phyloP scores from a whole-genome alignment of 92 coral and sea anemone species.

The Bergia sp. region DNA sequence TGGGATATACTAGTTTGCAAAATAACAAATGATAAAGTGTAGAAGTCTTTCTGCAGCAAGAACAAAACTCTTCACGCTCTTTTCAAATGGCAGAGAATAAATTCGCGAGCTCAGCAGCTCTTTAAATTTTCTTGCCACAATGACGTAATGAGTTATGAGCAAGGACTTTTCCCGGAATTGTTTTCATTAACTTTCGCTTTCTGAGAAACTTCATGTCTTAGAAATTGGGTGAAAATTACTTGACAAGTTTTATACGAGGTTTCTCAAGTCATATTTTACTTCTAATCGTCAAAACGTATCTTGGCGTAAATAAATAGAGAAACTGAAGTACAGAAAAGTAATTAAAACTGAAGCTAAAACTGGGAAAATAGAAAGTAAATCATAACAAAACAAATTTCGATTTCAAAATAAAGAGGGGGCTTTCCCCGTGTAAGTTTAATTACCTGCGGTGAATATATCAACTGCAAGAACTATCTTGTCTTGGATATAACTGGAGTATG shows the following conservation, averaged over 20 bases:
- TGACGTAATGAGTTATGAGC: background rate
- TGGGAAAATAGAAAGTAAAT: background rate
- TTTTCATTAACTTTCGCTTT: background rate
- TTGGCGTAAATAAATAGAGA: no score
- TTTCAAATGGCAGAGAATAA: background rate
- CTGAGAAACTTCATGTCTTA: constrained; percentile 31
- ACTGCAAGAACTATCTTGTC: background rate
- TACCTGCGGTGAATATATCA: background rate
- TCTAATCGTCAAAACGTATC: background rate
- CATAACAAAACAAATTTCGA: background rate
- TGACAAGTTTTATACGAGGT: constrained; percentile 5
- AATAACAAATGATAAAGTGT: background rate
- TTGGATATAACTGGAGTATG: background rate
- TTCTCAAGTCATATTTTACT: constrained; percentile 30
- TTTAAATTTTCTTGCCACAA: background rate
- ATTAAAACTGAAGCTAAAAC: background rate
- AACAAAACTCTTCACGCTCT: no score
- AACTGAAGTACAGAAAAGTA: background rate
- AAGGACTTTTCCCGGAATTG: background rate
- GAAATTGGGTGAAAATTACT: constrained; percentile 62
- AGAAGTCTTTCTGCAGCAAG: background rate
- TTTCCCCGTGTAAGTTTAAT: background rate
- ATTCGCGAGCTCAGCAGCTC: background rate
- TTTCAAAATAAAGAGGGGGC: background rate
- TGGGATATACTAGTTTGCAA: background rate